Base-by-base conservation (phyloP, 2,797 vertebrate genomes). In the Coreius guichenoti region DNA sequence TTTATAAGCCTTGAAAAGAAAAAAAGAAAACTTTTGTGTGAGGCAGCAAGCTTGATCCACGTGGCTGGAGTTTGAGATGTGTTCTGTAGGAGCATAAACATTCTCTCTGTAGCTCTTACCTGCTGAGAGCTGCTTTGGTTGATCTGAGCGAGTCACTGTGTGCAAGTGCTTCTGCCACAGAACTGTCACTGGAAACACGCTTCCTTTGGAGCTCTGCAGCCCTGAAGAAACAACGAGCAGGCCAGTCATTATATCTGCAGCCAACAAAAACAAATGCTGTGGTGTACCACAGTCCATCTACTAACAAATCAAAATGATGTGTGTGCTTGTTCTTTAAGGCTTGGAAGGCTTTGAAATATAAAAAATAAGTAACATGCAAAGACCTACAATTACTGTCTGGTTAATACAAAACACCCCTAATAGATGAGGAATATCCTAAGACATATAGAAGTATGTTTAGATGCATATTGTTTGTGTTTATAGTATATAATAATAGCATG, bases 101-200 rank as follows among this genome's bases (percentile, higher is more conserved):
- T 68, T 69, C 49, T 68, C 33, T 76, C 36, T 80, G 67, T 47
- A 47, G 33, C 16, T 87, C 90, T 90, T 87, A 92, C 91, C 92
- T 92, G 90, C 82, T 89, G 74, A 91, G 89, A 26, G 86, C 79
- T n/a, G 89, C 90, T 85, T 93, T 91, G 87, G 87, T 73, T 82
- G 83, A 78, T 87, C 79, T 88, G 73, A 89, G 88, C 5, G 90
- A 90, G 61, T 89, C 91, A 65, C 90, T 88, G 88, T 92, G 90
- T 17, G 90, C 86, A 80, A 91, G 86, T 13, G 89, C 89, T 87
- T 92, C 91, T 82, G 90, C 83, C 39, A 90, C 88, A 39, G 91
- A 92, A 80, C 92, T 92, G 89, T 93, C 91, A 75, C 90, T 93
- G 85, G 89, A 90, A 80, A 92, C 87, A 31, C 92, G 91, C 84